A percentile compares a stretch with the other conserved stretches of the same genome.
phyloP scores from a whole-genome alignment of 2,888 invertebrate species.

The Eumerus sabulonum region DNA sequence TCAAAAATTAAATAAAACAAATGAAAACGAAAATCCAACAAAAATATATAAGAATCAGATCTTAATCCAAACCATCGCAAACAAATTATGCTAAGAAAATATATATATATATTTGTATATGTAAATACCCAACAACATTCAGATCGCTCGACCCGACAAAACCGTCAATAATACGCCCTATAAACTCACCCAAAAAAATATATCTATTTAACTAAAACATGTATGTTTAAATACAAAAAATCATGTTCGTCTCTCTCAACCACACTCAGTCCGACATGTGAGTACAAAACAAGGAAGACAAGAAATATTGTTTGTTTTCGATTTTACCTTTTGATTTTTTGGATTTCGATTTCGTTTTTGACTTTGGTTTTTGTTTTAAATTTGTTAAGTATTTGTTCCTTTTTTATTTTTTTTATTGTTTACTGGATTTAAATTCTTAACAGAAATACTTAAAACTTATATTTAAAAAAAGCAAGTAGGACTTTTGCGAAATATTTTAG shows the following conservation, averaged over 20 bases:
- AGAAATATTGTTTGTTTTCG: constrained; percentile 47
- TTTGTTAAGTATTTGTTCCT: too few species aligned
- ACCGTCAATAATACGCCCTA: constrained; percentile 65
- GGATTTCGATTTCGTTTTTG: constrained; percentile 15
- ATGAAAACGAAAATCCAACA: constrained; percentile 54
- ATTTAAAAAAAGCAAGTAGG: too few species aligned
- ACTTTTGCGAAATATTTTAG: too few species aligned
- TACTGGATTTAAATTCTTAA: constrained; percentile 27
- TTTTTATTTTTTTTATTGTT: constrained; percentile 15
- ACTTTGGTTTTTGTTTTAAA: constrained; percentile 16
- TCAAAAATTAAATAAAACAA: constrained; percentile 51
- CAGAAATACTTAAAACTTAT: constrained; percentile 35
- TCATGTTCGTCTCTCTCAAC: constrained; percentile 68
- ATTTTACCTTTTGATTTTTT: constrained; percentile 9
- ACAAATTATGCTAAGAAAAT: too few species aligned
- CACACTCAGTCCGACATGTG: constrained; percentile 69
- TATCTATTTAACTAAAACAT: constrained; percentile 52
- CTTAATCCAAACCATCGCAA: neutral
- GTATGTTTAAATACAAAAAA: constrained; percentile 62
- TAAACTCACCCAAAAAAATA: constrained; percentile 55
- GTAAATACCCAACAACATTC: constrained; percentile 64
- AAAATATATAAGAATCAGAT: constrained; percentile 12
- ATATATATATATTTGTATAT: constrained; percentile 39
- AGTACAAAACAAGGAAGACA: constrained; percentile 67
- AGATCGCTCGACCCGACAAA: constrained; percentile 64